A percentile compares a stretch with the other conserved stretches of the same genome.
Evolutionary conservation across 2,888 invertebrate genomes (phyloP).

Genomic region (Octonoba sinensis): DNA sequence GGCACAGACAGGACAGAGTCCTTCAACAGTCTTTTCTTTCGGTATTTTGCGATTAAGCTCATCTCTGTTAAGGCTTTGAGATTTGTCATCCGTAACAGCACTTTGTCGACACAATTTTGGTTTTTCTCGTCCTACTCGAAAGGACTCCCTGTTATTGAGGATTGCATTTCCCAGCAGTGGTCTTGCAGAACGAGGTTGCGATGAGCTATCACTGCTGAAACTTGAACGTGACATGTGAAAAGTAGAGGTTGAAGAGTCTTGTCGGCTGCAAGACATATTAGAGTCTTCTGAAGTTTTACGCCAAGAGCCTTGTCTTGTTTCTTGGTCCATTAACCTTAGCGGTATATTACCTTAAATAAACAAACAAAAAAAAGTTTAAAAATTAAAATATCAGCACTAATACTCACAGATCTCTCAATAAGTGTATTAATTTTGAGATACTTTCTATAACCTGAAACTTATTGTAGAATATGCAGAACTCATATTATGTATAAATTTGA

Average conservation of each 20-base stretch:
- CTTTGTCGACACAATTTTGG: conserved; percentile 52
- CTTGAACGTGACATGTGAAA: conserved; percentile 80
- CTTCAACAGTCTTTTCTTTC: conserved; percentile 36
- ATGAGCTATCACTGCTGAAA: conserved; percentile 59
- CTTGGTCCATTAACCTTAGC: conserved; percentile 48
- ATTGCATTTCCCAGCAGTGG: conserved; percentile 24
- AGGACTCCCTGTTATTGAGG: conserved; percentile 24
- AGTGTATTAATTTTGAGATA: too few relatives aligned
- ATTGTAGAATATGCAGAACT: too few relatives aligned
- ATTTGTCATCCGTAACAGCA: conserved; percentile 38
- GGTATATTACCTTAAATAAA: conserved; percentile 55
- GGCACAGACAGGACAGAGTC: conserved; percentile 64
- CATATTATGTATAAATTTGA: too few relatives aligned
- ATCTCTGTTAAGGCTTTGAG: conserved; percentile 13
- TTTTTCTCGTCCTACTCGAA: conserved; percentile 40
- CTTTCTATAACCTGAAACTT: too few relatives aligned
- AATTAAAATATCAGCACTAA: too few relatives aligned
- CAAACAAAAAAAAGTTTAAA: neutral
- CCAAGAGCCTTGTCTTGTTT: conserved; percentile 50
- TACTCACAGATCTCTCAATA: too few relatives aligned
- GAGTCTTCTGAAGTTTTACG: conserved; percentile 93
- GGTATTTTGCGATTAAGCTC: conserved; percentile 22
- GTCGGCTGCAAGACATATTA: conserved; percentile 88
- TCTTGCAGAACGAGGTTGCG: conserved; percentile 38
- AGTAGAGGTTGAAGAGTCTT: conserved; percentile 89